Conservation (phyloP, 2,113 vertebrate species). For the Hypomesus transpacificus region DNA sequence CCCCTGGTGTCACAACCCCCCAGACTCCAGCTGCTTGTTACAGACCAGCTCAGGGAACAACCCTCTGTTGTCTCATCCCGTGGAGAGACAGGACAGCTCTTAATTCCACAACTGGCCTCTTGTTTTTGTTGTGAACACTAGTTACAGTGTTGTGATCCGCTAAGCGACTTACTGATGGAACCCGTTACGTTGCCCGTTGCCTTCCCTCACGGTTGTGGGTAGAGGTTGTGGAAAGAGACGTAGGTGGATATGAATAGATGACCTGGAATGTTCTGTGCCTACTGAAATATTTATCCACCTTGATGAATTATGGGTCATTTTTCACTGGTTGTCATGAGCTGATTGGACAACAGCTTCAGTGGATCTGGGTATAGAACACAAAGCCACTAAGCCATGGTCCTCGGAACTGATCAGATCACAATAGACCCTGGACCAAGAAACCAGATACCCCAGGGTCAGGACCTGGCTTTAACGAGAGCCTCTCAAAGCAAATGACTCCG, state of each 20-base stretch:
- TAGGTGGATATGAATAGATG: conserved; percentile 45
- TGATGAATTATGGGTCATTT: conserved; percentile 59
- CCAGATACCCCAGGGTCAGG: background rate
- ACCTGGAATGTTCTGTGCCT: conserved; percentile 30
- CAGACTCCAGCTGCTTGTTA: conserved; percentile 53
- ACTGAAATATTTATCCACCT: conserved; percentile 65
- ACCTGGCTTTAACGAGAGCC: background rate
- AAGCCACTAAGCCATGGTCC: background rate
- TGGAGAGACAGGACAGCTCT: conserved; percentile 47
- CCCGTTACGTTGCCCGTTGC: background rate
- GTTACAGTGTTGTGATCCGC: conserved; percentile 60
- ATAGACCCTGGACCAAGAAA: background rate
- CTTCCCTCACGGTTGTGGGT: no score
- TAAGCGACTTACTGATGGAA: conserved; percentile 56
- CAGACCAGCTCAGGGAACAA: conserved; percentile 43
- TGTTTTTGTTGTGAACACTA: conserved; percentile 49
- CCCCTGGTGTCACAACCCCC: conserved; percentile 58
- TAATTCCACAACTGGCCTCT: conserved; percentile 59
- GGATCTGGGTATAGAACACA: background rate
- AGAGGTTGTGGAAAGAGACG: no score
- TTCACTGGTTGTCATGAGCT: conserved; percentile 40
- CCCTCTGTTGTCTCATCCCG: conserved; percentile 48
- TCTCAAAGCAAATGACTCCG: background rate
- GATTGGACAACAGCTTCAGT: conserved; percentile 34
- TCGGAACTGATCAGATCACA: background rate